These are phyloP conservation scores for Nemotelus nigrinus DNA, from an alignment of 2,888 invertebrate genomes.

Conservation along the genomic window DNA sequence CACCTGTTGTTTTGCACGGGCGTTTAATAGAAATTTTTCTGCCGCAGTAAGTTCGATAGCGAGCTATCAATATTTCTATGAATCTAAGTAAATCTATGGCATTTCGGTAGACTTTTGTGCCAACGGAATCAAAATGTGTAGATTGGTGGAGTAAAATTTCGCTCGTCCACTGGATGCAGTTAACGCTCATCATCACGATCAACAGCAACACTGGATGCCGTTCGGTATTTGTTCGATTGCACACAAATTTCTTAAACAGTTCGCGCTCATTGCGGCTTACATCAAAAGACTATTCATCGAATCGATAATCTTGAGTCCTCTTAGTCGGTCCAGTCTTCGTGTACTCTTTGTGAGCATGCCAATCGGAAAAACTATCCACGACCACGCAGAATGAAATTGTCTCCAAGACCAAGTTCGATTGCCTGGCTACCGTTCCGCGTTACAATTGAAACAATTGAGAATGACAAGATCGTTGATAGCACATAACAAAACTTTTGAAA, in stretches of 20 bases:
- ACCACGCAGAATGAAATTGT: slow-evolving; percentile 46
- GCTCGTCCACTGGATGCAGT: background rate
- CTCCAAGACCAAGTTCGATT: slow-evolving; percentile 10
- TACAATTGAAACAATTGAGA: slow-evolving; percentile 45
- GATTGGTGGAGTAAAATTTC: background rate
- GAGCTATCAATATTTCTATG: no score
- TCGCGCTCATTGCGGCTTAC: slow-evolving; percentile 46
- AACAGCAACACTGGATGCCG: slow-evolving; percentile 27
- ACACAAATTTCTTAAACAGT: slow-evolving; percentile 49
- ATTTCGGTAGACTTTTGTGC: no score
- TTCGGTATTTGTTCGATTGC: slow-evolving; percentile 45
- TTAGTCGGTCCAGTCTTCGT: slow-evolving; percentile 38
- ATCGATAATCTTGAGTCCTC: slow-evolving; percentile 36
- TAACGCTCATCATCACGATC: background rate
- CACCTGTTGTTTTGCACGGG: no score
- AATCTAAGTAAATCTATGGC: no score
- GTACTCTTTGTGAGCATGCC: slow-evolving; percentile 26
- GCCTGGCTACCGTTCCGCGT: slow-evolving; percentile 1
- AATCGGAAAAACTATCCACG: slow-evolving; percentile 16
- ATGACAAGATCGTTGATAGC: slow-evolving; percentile 49
- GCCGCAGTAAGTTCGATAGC: no score
- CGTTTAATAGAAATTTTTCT: no score
- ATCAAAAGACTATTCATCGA: slow-evolving; percentile 44
- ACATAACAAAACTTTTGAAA: slow-evolving; percentile 30
- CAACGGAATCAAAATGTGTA: no score